These are phyloP conservation scores for Saguinus oedipus DNA, from an alignment of 2,797 vertebrate species.

Conservation along the genomic window DNA sequence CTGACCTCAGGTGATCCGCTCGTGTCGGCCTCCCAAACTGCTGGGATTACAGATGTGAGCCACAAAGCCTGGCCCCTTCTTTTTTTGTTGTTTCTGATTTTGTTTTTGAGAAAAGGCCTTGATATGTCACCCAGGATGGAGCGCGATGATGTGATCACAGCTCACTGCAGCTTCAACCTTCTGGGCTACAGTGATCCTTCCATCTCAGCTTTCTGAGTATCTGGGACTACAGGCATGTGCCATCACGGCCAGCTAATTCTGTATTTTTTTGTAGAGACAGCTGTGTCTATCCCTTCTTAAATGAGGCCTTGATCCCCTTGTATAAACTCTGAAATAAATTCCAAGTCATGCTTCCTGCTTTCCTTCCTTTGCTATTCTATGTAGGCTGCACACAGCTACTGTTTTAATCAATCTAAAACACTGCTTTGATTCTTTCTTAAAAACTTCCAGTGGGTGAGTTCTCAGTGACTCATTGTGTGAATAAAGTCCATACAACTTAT, in stretches of 20 bases:
- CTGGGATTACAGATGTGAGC: background rate
- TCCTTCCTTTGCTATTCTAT: background rate
- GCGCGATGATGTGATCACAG: background rate
- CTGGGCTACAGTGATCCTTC: too few species aligned
- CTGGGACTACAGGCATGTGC: background rate
- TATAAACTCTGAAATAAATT: conserved; percentile 5
- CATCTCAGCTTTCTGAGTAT: background rate
- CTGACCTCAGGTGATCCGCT: background rate
- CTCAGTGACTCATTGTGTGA: background rate
- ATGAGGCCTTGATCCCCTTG: background rate
- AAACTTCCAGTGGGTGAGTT: background rate
- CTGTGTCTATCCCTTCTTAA: background rate
- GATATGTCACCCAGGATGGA: background rate
- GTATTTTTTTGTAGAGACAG: background rate
- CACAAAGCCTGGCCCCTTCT: background rate
- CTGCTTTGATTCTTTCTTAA: background rate
- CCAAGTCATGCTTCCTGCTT: background rate
- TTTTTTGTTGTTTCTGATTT: background rate
- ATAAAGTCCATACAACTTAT: background rate
- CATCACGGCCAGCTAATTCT: background rate
- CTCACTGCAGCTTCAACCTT: background rate
- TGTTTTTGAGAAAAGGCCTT: background rate
- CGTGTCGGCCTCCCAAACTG: background rate
- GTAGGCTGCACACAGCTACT: background rate
- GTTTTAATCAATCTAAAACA: background rate